These are phyloP conservation scores for Hymenochirus boettgeri DNA, from an alignment of 2,113 vertebrate genomes.

Conservation along the genomic window DNA sequence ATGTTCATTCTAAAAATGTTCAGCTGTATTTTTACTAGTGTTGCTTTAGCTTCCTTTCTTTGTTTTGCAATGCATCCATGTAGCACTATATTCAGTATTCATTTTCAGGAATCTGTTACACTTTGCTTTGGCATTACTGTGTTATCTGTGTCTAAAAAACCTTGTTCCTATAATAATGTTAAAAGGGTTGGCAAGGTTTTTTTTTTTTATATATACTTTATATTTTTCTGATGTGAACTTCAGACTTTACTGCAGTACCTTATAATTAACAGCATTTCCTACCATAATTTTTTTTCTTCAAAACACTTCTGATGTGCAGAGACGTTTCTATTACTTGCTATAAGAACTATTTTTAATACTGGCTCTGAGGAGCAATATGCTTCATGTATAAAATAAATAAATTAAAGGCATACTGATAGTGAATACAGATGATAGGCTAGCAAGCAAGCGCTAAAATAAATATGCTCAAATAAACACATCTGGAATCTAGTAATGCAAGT, in stretches of 20 bases:
- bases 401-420: too few species aligned
- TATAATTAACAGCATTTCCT: constrained; percentile 37
- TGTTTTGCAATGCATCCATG: too few species aligned
- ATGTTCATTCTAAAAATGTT: too few species aligned
- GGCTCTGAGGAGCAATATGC: constrained; percentile 9
- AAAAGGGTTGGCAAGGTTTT: background rate
- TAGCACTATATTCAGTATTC: too few species aligned
- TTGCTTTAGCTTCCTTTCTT: too few species aligned
- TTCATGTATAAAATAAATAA: background rate
- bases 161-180: constrained; percentile 7
- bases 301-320: constrained; percentile 28
- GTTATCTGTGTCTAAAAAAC: constrained; percentile 22
- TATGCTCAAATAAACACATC: too few species aligned
- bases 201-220: constrained; percentile 23
- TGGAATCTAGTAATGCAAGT: too few species aligned
- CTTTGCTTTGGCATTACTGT: background rate
- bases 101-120: too few species aligned
- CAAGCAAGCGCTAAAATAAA: too few species aligned
- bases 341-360: constrained; percentile 28
- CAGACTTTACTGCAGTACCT: constrained; percentile 22
- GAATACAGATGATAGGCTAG: too few species aligned
- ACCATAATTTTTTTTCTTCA: constrained; percentile 35
- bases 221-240: constrained; percentile 31
- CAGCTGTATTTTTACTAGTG: too few species aligned
- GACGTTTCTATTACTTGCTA: constrained; percentile 14